Evolutionary conservation across 2,797 vertebrate species (phyloP), one percentile per base, ranked within the genome.

Genomic region (Acrocephalus scirpaceus): DNA sequence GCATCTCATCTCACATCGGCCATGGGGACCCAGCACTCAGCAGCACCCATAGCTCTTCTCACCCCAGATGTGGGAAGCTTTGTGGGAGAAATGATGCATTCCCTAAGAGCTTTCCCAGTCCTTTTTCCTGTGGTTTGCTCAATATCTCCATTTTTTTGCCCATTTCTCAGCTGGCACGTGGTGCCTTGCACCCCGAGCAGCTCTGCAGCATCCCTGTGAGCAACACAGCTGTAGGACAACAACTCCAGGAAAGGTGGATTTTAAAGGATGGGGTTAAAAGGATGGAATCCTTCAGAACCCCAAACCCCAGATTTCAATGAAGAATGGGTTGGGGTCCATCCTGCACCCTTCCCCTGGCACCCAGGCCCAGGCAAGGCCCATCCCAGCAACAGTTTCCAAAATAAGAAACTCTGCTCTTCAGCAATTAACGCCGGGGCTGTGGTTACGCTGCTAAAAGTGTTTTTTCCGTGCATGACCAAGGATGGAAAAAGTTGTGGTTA

Each of bases 401-500:
- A 97, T 96, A 97, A 97, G 96, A 96, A 96, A 95, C 85, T 76
- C 75, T 4, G 84, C 88, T 93, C 94, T 95, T 97, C 95, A 95
- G 93, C 94, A 88, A 96, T 97, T 94, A 90, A 36, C 27, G 69
- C 93, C 21, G 48, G 76, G 57, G 70, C 88, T 96, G 96, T 57
- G 95, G 97, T 96, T 92, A 90, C 13, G 11, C 66, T 84, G 77
- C 91, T 94, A 70, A 92, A 93, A 95, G 91, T 95, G 92, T 96
- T 97, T 96, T 97, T 97, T 96, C 96, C 93, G 92, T 96, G 95
- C 95, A 95, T 96, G 95, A 96, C 96, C 70, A 95, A 97, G 96
- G 95, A 96, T 97, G 97, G 97, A 97, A 97, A 98, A 96, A 90
- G 95, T 79, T 98, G 98, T 72, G 97, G 98, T 97, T 97, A 96